Percentiles rank a stretch among this genome's conserved stretches.
Evolutionary conservation across 2,797 vertebrate genomes (phyloP).

Genomic region (Sebastes steindachneri): DNA sequence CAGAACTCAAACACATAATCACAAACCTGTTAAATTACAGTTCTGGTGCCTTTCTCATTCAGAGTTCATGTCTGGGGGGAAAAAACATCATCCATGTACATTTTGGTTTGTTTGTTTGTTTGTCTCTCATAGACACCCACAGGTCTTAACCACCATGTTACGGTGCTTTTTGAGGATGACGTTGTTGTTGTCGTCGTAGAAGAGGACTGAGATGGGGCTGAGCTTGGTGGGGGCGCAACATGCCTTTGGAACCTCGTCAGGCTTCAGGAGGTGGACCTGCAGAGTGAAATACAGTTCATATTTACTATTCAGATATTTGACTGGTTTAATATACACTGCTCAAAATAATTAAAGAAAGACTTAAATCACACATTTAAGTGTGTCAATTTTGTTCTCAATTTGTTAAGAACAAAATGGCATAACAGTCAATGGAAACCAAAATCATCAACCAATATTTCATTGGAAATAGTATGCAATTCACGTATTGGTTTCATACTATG

Average conservation of each 20-base stretch:
- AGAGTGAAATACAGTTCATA: background rate
- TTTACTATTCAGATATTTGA: background rate
- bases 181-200: constrained; percentile 98
- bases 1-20: background rate
- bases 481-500: background rate
- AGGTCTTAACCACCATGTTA: constrained; percentile 98
- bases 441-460: too few species aligned
- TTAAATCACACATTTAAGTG: too few species aligned
- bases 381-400: too few species aligned
- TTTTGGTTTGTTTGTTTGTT: background rate
- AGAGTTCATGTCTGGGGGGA: background rate
- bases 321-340: too few species aligned
- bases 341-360: too few species aligned
- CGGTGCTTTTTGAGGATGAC: constrained; percentile 97
- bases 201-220: constrained; percentile 94
- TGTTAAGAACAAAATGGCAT: too few species aligned
- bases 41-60: background rate
- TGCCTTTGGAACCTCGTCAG: constrained; percentile 92
- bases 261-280: constrained; percentile 97
- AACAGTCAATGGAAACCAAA: too few species aligned
- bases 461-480: background rate
- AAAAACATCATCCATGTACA: background rate
- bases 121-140: constrained; percentile 90
- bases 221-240: constrained; percentile 97
- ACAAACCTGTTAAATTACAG: background rate